These are phyloP conservation scores for Paralichthys olivaceus DNA, from an alignment of 2,113 vertebrate genomes.

Conservation along the genomic window DNA sequence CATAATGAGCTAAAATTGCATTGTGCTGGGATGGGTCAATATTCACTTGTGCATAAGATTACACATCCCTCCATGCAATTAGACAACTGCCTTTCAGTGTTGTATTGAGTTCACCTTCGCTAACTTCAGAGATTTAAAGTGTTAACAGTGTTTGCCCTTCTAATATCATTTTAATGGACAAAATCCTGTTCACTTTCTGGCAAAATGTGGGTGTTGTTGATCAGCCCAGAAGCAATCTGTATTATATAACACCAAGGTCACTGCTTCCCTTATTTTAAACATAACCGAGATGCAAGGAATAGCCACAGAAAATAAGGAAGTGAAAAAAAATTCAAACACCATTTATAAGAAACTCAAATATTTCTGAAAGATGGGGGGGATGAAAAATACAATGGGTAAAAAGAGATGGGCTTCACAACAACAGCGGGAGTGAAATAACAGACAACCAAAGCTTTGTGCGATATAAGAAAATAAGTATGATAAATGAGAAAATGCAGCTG, in stretches of 20 bases:
- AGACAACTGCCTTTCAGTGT: neutral
- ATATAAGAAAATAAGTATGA: neutral
- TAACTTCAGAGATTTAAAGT: neutral
- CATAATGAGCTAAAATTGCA: slow-evolving; percentile 55
- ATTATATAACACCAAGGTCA: slow-evolving; percentile 33
- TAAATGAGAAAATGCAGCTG: neutral
- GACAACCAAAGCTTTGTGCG: neutral
- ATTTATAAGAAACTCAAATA: slow-evolving; percentile 1
- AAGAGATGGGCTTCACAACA: neutral
- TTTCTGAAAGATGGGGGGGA: neutral
- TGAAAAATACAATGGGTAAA: neutral
- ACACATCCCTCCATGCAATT: neutral
- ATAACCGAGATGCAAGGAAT: slow-evolving; percentile 16
- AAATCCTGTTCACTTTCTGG: neutral
- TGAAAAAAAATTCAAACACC: neutral
- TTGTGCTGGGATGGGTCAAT: slow-evolving; percentile 11
- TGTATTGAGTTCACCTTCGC: neutral
- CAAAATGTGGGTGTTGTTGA: slow-evolving; percentile 24
- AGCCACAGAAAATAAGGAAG: neutral
- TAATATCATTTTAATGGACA: neutral
- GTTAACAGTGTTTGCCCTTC: neutral
- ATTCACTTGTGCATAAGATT: neutral
- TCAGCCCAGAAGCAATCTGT: slow-evolving; percentile 6
- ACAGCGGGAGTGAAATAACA: neutral
- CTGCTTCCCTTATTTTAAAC: slow-evolving; percentile 38